Percentiles rank a stretch among this genome's conserved stretches.
Evolutionary conservation across 2,113 vertebrate genomes (phyloP).

Genomic region (Calidris pugnax): DNA sequence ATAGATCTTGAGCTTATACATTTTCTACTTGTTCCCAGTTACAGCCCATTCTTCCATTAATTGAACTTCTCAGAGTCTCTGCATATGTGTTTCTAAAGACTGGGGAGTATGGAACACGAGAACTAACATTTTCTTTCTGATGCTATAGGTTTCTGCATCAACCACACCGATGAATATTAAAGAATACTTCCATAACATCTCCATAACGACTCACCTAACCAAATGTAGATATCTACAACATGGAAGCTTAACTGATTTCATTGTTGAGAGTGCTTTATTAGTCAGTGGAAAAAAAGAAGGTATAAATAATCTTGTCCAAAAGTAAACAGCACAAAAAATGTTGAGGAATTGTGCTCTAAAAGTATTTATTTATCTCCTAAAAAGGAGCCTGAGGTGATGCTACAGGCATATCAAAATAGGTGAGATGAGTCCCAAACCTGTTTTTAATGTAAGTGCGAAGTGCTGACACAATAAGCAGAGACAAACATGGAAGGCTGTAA

Average conservation of each 20-base stretch:
- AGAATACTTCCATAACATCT: neutral
- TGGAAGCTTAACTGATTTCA: neutral
- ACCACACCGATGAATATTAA: neutral
- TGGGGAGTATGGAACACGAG: neutral
- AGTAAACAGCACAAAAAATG: neutral
- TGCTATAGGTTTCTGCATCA: slow-evolving; percentile 28
- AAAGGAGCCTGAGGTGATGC: neutral
- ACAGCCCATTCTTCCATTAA: neutral
- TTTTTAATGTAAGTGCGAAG: neutral
- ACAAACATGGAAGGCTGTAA: neutral
- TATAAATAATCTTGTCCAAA: neutral
- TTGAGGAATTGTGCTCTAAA: neutral
- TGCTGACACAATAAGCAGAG: neutral
- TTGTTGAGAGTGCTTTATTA: neutral
- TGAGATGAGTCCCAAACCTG: neutral
- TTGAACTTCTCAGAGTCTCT: neutral
- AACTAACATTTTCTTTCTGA: neutral
- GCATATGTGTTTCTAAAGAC: neutral
- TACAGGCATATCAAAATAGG: neutral
- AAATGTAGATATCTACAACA: neutral
- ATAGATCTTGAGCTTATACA: neutral
- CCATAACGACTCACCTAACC: neutral
- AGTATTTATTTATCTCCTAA: neutral
- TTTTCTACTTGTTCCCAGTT: neutral
- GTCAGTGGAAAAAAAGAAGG: neutral